Evolutionary conservation across 1,140 invertebrate genomes (phyloP), one percentile per base, ranked within the genome.

Genomic region (Anastrepha obliqua): DNA sequence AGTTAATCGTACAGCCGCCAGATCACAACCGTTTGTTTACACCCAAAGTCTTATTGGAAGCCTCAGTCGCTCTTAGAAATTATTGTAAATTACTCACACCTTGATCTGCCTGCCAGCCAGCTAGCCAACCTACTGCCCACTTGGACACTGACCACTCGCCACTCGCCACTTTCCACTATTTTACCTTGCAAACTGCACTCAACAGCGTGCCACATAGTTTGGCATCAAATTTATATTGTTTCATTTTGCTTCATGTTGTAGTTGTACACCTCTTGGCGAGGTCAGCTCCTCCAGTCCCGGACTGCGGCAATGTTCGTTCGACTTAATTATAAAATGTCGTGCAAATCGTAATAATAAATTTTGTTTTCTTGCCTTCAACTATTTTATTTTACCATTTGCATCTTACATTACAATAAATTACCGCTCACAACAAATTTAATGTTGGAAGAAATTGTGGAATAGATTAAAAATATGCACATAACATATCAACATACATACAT

Each of bases 281-380:
- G 29, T 29, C 11, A 55, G 51, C 2, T 11, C 11, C 51, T 6
- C 44, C 13, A 47, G 70, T n/a, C 42, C 17, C 5, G 11, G 17
- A 5, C 70, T n/a, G 13, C 13, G 44, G 9, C 44, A 13, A 74
- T 2, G 39, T 74, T 17, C 70, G n/a, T 74, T 51, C 20, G 17
- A 51, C 70, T 44, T 74, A 47, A 74, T 74, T 47, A 74, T 74
- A 74, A 74, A 74, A 74, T 74, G 70, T 74, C 70, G 70, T 47
- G 44, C 70, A 74, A 74, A 74, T 74, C 39, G 70, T 74, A 47
- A 74, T 74, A 74, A 74, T 74, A 74, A 47, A 74, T 74, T 74
- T 74, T 1, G 11, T 47, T 74, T 74, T 51, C 70, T 74, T 74
- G 13, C 70, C 44, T 74, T 47, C 42, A 47, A 74, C 39, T 47